phyloP scores from a whole-genome alignment of 1,140 invertebrate species.

The Steinernema feltiae region DNA sequence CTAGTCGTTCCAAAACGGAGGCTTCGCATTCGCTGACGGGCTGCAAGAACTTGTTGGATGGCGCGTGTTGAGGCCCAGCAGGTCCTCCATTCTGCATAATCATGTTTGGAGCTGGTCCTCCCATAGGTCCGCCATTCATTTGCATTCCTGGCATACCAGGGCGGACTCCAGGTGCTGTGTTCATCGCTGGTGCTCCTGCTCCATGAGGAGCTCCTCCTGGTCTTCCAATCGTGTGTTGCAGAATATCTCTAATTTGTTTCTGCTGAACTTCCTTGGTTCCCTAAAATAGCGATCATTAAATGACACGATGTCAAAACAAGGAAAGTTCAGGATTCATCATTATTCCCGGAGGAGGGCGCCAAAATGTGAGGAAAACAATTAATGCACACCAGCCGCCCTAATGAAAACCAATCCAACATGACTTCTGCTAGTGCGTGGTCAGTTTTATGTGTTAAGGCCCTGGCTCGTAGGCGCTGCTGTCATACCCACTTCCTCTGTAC shows the following conservation, averaged over 20 bases:
- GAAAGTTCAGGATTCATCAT: not conserved
- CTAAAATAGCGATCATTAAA: slow-evolving; percentile 60
- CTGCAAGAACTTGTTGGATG: slow-evolving; percentile 65
- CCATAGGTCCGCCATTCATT: slow-evolving; percentile 56
- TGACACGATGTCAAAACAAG: not conserved
- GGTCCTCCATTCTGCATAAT: slow-evolving; percentile 66
- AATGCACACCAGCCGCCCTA: not conserved
- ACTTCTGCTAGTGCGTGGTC: not conserved
- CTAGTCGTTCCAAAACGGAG: slow-evolving; percentile 84
- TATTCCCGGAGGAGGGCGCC: not conserved
- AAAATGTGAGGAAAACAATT: not conserved
- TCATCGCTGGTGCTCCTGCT: no score
- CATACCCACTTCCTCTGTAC: not conserved
- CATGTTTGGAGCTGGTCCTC: no score
- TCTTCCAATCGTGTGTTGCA: slow-evolving; percentile 47
- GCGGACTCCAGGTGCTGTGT: no score
- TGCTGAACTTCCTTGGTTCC: slow-evolving; percentile 93
- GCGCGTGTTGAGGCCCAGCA: slow-evolving; percentile 51
- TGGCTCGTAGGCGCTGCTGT: not conserved
- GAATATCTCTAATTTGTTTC: slow-evolving; percentile 79
- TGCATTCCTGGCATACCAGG: no score
- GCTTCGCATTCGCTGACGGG: slow-evolving; percentile 92
- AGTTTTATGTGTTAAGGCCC: not conserved
- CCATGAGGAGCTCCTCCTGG: slow-evolving; percentile 35
- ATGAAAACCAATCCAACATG: not conserved